These are phyloP conservation scores for Marcusenius ussheri DNA, from an alignment of 2,113 vertebrate genomes.

Conservation along the genomic window DNA sequence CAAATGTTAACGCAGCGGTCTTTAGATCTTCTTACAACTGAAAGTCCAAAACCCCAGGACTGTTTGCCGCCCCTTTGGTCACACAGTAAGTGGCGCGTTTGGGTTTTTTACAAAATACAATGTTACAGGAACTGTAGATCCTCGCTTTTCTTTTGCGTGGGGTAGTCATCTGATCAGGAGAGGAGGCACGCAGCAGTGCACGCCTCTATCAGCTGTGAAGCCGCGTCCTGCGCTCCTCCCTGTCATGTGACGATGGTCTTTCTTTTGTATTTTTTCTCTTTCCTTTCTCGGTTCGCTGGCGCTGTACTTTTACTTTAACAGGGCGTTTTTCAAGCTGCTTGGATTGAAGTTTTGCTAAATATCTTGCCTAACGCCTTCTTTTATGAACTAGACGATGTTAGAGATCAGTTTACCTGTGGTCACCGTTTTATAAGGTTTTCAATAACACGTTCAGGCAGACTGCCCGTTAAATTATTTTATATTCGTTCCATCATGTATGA, in stretches of 20 bases:
- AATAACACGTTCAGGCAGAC: neutral
- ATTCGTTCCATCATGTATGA: neutral
- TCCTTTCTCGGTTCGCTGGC: neutral
- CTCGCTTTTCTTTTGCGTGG: conserved; percentile 42
- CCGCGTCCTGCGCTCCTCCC: neutral
- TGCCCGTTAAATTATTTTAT: neutral
- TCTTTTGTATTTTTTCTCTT: neutral
- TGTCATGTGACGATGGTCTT: conserved; percentile 20
- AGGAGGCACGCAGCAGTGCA: conserved; percentile 45
- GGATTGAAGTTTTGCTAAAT: no score
- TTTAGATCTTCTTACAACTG: conserved; percentile 1
- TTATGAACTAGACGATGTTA: neutral
- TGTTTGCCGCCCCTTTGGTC: conserved; percentile 30
- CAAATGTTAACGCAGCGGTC: neutral
- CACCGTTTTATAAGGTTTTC: neutral
- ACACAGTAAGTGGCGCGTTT: conserved; percentile 44
- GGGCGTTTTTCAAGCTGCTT: neutral
- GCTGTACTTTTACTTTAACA: neutral
- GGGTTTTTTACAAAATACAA: conserved; percentile 48
- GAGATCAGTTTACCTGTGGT: neutral
- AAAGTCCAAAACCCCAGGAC: neutral
- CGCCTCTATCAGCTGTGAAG: conserved; percentile 17
- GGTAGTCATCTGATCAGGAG: conserved; percentile 52
- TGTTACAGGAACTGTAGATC: conserved; percentile 39
- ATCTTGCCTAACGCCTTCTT: neutral